Percentiles rank a stretch among this genome's conserved stretches.
These are phyloP conservation scores for Leptopilina myrica DNA, from an alignment of 2,888 invertebrate species.

Conservation along the genomic window DNA sequence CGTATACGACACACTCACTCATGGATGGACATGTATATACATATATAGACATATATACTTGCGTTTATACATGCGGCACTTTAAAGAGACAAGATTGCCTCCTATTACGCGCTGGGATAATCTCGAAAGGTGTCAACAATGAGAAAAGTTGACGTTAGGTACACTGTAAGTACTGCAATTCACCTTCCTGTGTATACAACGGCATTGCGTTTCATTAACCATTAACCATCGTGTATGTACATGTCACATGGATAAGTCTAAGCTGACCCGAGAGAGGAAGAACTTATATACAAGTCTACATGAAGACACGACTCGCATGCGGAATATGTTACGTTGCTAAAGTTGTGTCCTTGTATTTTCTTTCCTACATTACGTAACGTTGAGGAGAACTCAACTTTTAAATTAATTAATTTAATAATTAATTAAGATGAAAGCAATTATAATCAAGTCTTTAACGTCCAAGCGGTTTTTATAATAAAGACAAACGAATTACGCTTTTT, in stretches of 20 bases:
- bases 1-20: neutral
- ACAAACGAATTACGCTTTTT: too few relatives aligned
- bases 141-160: conserved; percentile 4
- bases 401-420: neutral
- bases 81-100: conserved; percentile 35
- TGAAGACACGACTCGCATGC: neutral
- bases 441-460: too few relatives aligned
- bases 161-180: conserved; percentile 31
- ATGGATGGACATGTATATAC: too few relatives aligned
- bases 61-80: conserved; percentile 27
- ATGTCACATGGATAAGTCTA: conserved; percentile 3
- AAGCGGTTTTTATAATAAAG: too few relatives aligned
- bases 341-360: conserved; percentile 15
- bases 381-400: neutral
- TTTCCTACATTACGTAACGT: neutral
- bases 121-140: conserved; percentile 38
- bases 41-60: neutral
- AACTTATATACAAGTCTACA: conserved; percentile 26
- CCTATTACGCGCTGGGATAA: conserved; percentile 30
- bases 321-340: neutral
- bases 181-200: conserved; percentile 16
- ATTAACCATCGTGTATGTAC: conserved; percentile 3
- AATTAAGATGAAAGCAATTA: too few relatives aligned
- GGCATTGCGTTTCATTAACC: conserved; percentile 33
- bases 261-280: conserved; percentile 21